These are phyloP conservation scores for Crocodylus rhombifer DNA, from an alignment of 2,797 vertebrate genomes.

Conservation along the genomic window DNA sequence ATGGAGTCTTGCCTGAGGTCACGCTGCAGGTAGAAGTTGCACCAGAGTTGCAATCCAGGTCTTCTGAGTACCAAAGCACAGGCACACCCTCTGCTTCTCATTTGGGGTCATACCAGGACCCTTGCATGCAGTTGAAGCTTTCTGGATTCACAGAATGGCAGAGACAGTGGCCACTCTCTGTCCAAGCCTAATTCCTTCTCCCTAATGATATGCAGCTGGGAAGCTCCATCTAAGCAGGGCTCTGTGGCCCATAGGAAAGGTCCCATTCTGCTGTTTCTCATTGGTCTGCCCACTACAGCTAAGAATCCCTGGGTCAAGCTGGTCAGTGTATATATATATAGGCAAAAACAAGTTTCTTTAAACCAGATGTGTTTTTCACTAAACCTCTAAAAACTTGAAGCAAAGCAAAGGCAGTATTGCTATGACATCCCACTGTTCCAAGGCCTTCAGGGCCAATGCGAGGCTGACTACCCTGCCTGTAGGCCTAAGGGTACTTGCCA, in stretches of 20 bases:
- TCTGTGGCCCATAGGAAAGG: background rate
- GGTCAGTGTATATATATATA: too few species aligned
- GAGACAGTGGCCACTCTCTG: background rate
- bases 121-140: background rate
- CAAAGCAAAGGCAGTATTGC: too few species aligned
- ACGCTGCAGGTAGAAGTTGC: background rate
- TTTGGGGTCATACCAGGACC: background rate
- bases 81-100: background rate
- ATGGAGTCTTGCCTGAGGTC: background rate
- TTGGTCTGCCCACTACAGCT: background rate
- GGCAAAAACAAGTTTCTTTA: too few species aligned
- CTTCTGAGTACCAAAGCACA: background rate
- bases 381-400: too few species aligned
- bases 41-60: background rate
- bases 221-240: background rate
- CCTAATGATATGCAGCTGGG: background rate
- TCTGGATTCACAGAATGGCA: background rate
- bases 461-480: too few species aligned
- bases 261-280: background rate
- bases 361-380: too few species aligned
- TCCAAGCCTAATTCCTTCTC: background rate
- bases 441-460: too few species aligned
- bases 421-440: too few species aligned
- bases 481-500: too few species aligned
- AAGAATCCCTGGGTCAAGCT: background rate